phyloP scores from a whole-genome alignment of 2,888 invertebrate genomes.

The Lycophotia porphyrea region DNA sequence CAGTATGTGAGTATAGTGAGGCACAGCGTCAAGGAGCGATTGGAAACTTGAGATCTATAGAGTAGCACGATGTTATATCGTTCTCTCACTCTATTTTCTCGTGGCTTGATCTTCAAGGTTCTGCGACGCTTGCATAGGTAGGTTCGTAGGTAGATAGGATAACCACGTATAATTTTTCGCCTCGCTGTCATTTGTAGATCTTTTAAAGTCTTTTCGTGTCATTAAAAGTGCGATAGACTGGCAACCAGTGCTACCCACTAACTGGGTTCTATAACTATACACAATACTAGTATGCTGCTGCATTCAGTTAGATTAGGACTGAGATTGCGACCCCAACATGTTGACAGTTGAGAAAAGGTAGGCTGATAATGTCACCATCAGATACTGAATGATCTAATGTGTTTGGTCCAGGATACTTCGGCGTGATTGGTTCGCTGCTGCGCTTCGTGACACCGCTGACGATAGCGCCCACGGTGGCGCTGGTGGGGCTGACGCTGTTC shows the following conservation, averaged over 20 bases:
- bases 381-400: neutral
- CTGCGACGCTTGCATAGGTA: neutral
- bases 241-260: neutral
- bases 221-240: neutral
- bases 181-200: neutral
- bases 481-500: slow-evolving; percentile 95
- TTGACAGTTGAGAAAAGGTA: neutral
- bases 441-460: slow-evolving; percentile 95
- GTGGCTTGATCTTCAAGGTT: neutral
- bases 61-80: neutral
- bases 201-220: neutral
- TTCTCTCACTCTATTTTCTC: neutral
- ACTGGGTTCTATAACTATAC: no score
- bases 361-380: neutral
- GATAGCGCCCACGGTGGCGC: slow-evolving; percentile 95
- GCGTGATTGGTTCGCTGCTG: slow-evolving; percentile 93
- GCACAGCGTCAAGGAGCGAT: slow-evolving; percentile 13
- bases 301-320: neutral
- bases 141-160: no score
- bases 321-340: neutral
- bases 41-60: slow-evolving; percentile 21
- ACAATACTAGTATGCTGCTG: neutral
- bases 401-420: slow-evolving; percentile 88
- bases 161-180: neutral
- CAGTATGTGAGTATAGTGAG: neutral